Evolutionary conservation across 2,113 vertebrate species (phyloP).

Genomic region (Pomatorhinus ruficollis): DNA sequence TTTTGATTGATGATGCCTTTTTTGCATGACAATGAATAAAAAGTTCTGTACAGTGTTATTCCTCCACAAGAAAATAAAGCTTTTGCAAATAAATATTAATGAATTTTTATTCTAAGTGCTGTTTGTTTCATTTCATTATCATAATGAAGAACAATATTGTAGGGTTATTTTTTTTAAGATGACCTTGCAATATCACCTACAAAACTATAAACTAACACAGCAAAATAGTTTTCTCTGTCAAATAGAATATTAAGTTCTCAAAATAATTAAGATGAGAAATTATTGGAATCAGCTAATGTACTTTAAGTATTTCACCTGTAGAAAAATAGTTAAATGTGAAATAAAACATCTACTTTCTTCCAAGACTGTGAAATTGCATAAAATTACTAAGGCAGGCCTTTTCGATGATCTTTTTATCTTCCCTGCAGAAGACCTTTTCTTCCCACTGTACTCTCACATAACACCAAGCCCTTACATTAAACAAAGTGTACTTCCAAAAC

Average conservation of each 20-base stretch:
- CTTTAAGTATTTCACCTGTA: background rate
- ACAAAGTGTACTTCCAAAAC: background rate
- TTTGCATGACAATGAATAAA: background rate
- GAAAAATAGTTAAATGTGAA: background rate
- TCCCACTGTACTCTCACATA: background rate
- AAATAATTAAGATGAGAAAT: background rate
- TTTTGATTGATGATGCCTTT: background rate
- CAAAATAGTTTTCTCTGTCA: background rate
- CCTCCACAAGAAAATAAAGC: background rate
- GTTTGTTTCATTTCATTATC: slow-evolving; percentile 21
- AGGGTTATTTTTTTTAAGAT: background rate
- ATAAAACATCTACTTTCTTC: background rate
- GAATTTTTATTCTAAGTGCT: background rate
- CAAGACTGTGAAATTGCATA: background rate
- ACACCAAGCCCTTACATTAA: background rate
- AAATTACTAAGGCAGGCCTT: background rate
- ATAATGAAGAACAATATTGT: background rate
- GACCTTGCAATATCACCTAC: background rate
- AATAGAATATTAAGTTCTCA: background rate
- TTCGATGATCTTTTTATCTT: background rate
- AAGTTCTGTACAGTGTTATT: background rate
- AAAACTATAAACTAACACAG: background rate
- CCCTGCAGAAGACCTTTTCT: background rate
- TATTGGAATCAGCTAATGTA: background rate
- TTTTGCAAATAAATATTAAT: slow-evolving; percentile 51